Base-by-base conservation (phyloP, 2,888 invertebrate species). In the Elysia crispata region DNA sequence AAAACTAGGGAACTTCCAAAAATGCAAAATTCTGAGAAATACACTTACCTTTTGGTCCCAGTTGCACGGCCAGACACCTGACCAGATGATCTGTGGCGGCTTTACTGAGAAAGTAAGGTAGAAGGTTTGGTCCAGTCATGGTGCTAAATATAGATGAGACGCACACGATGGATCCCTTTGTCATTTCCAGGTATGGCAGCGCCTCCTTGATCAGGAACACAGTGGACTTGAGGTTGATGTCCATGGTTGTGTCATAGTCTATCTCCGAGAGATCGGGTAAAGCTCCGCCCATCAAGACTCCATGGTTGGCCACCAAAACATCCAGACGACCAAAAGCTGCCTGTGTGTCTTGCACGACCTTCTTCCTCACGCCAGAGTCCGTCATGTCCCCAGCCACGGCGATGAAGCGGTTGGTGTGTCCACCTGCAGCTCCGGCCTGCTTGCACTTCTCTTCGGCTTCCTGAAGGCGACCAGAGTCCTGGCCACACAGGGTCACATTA, bases 151-250 rank as follows among this genome's bases (percentile, higher is more conserved):
- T 60, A 60, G 60, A 60, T 18, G 98, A 98, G 0, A 99, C 96
- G 91, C 98, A 99, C 0, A 99, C 97, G 66, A 92, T 89, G 77
- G 76, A 87, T 20, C 91, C 91, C 80, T 90, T 87, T 1, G 91
- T 91, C 80, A 90, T 94, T 1, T 96, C 93, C 31, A 98, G 93
- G 92, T 97, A 95, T 0, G 98, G 98, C 0, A 96, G 6, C 60
- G 60, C 20, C 3, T 23, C 60, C 23, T 60, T 20, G 23, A 60
- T 60, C 23, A 60, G 60, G 15, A 60, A 60, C n/a, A 23, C 20
- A 23, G 15, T 8, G 6, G 60, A 60, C 23, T 60, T 60, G 15
- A 60, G 60, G 15, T 60, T 60, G 60, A 18, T 60, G 60, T 23
- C 23, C 5, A 60, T n/a, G 15, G 23, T 60, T 5, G 23, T n/a